phyloP scores from a whole-genome alignment of 2,113 vertebrate species.

The Parotia lawesii region DNA sequence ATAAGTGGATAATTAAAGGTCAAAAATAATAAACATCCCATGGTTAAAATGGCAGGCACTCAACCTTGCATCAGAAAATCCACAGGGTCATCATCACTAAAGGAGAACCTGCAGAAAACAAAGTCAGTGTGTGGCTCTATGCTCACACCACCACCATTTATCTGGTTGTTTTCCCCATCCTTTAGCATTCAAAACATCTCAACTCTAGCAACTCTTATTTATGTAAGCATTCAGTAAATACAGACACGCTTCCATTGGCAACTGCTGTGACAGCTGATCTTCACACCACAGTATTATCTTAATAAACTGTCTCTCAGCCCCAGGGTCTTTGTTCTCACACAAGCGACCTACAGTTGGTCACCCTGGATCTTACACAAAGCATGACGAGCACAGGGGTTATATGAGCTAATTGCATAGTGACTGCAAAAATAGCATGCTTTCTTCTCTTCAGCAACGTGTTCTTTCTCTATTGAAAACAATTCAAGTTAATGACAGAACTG shows the following conservation, averaged over 20 bases:
- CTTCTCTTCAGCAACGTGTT: background rate
- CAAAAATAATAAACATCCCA: background rate
- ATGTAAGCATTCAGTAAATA: background rate
- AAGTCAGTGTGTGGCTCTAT: background rate
- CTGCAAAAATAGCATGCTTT: conserved; percentile 14
- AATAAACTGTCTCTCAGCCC: conserved; percentile 42
- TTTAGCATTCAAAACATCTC: background rate
- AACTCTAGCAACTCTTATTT: background rate
- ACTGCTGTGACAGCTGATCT: background rate
- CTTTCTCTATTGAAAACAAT: conserved; percentile 30
- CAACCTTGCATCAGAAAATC: background rate
- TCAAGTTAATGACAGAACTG: conserved; percentile 18
- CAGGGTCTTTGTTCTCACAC: conserved; percentile 18
- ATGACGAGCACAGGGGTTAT: conserved; percentile 34
- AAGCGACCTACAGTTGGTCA: conserved; percentile 43
- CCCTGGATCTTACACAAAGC: conserved; percentile 26
- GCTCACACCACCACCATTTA: background rate
- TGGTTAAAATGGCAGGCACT: background rate
- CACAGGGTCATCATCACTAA: background rate
- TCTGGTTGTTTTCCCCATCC: background rate
- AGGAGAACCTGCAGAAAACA: background rate
- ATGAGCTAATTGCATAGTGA: conserved; percentile 41
- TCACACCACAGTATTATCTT: conserved; percentile 48
- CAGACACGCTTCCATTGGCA: background rate
- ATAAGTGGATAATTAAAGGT: background rate